phyloP scores from a whole-genome alignment of 2,888 invertebrate species.

The Danaus chrysippus region DNA sequence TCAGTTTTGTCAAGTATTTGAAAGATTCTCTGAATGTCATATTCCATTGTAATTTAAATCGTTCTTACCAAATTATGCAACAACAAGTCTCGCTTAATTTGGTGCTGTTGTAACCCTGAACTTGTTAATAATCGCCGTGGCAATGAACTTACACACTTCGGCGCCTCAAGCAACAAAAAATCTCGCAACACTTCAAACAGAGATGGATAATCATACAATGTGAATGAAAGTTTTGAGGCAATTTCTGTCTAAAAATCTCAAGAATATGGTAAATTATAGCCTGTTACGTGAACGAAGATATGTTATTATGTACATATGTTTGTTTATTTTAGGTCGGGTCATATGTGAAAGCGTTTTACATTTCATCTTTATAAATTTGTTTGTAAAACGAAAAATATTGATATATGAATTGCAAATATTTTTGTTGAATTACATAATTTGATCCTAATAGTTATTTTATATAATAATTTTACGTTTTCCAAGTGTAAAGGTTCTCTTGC shows the following conservation, averaged over 20 bases:
- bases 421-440: not conserved
- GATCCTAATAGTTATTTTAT: too few relatives aligned
- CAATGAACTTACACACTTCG: slow-evolving; percentile 49
- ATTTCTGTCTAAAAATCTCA: not conserved
- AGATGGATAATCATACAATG: not conserved
- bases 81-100: slow-evolving; percentile 1
- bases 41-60: not conserved
- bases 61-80: slow-evolving; percentile 32
- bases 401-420: not conserved
- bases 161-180: slow-evolving; percentile 13
- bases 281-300: not conserved
- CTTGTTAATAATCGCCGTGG: slow-evolving; percentile 47
- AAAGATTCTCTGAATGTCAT: too few relatives aligned
- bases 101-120: slow-evolving; percentile 35
- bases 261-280: not conserved
- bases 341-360: not conserved
- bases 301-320: not conserved
- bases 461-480: too few relatives aligned
- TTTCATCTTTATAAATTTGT: not conserved
- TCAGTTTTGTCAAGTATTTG: not conserved
- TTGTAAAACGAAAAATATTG: too few relatives aligned
- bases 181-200: slow-evolving; percentile 13
- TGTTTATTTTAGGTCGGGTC: not conserved
- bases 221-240: not conserved
- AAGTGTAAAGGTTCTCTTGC: too few relatives aligned